These are phyloP conservation scores for Rhinichthys klamathensis DNA, from an alignment of 2,113 vertebrate genomes.

Conservation along the genomic window DNA sequence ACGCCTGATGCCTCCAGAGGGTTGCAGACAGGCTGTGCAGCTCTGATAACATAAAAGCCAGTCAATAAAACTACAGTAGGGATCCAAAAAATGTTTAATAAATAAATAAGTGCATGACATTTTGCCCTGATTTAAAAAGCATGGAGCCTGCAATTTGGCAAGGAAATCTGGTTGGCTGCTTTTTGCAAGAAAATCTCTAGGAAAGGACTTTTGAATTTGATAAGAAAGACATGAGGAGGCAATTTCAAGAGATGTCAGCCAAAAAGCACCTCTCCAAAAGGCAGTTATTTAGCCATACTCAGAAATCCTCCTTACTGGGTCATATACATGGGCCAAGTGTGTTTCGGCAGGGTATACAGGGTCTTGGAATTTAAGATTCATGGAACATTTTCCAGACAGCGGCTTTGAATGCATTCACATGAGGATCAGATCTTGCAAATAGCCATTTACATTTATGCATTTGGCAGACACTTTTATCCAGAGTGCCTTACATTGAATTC, in stretches of 20 bases:
- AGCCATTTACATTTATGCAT: not conserved
- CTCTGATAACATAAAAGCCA: slow-evolving; percentile 58
- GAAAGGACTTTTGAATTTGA: slow-evolving; percentile 54
- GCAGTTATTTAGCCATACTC: slow-evolving; percentile 41
- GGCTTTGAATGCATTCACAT: slow-evolving; percentile 2
- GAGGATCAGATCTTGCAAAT: not conserved
- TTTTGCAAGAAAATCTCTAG: slow-evolving; percentile 54
- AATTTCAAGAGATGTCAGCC: slow-evolving; percentile 58
- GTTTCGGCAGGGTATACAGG: not conserved
- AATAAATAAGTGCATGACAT: slow-evolving; percentile 44
- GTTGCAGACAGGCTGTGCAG: slow-evolving; percentile 56
- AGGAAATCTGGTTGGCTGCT: slow-evolving; percentile 52
- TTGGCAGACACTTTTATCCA: too few relatives aligned
- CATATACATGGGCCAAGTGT: slow-evolving; percentile 23
- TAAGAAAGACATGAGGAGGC: slow-evolving; percentile 62
- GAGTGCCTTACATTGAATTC: not conserved
- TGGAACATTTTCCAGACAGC: slow-evolving; percentile 35
- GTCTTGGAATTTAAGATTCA: slow-evolving; percentile 18
- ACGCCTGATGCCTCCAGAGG: slow-evolving; percentile 48
- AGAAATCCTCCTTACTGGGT: slow-evolving; percentile 40
- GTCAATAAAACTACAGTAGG: slow-evolving; percentile 55
- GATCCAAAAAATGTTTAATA: not conserved
- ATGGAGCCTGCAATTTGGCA: slow-evolving; percentile 57
- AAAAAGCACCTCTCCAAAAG: slow-evolving; percentile 47
- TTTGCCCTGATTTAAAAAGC: slow-evolving; percentile 52